Evolutionary conservation across 2,797 vertebrate genomes (phyloP).

Genomic region (Betta splendens): DNA sequence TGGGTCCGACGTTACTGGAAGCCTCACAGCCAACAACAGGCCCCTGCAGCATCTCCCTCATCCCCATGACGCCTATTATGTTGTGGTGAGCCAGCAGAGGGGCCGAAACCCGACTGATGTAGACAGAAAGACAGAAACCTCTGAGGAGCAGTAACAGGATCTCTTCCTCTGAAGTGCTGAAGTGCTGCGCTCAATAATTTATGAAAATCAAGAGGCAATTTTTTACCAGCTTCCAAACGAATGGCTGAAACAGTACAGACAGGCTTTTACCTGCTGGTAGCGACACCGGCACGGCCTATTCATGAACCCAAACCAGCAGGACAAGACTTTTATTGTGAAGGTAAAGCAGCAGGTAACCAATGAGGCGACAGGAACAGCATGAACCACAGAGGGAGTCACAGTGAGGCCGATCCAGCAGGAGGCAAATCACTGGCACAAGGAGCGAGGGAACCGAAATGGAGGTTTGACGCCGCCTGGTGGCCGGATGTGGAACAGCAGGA

Average conservation of each 20-base stretch:
- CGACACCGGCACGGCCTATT: not conserved
- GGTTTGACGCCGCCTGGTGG: not conserved
- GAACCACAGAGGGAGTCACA: not conserved
- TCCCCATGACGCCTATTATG: slow-evolving; percentile 1
- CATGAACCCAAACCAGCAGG: not conserved
- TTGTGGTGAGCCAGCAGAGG: slow-evolving; percentile 24
- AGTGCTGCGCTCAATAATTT: too few relatives aligned
- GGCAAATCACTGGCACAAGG: not conserved
- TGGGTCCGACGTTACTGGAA: too few relatives aligned
- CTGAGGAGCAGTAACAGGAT: too few relatives aligned
- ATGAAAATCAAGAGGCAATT: too few relatives aligned
- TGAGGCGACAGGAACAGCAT: not conserved
- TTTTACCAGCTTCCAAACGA: too few relatives aligned
- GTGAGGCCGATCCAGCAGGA: too few relatives aligned
- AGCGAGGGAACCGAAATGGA: not conserved
- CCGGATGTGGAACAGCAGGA: not conserved
- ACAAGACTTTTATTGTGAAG: not conserved
- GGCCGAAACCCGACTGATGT: not conserved
- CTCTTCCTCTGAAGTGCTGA: too few relatives aligned
- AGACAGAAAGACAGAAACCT: too few relatives aligned
- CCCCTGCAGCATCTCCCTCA: slow-evolving; percentile 18
- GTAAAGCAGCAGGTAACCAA: not conserved
- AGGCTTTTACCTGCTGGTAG: too few relatives aligned
- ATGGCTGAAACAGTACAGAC: too few relatives aligned
- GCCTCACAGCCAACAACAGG: slow-evolving; percentile 37